Percentiles rank a stretch among this genome's conserved stretches.
Evolutionary conservation across 2,113 vertebrate genomes (phyloP).

Genomic region (Polypterus senegalus): DNA sequence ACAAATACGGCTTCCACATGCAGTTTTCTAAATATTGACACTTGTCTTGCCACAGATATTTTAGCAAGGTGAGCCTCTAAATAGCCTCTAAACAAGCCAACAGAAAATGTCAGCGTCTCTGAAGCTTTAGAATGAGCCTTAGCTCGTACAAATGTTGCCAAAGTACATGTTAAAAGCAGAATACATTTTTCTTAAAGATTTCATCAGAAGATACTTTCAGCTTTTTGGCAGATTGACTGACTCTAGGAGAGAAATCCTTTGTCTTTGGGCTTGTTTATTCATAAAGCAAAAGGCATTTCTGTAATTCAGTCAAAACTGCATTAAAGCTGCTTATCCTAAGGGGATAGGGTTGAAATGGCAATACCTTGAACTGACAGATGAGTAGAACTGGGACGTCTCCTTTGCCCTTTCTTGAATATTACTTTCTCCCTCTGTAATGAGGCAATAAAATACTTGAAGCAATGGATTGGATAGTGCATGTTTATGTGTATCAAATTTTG

Average conservation of each 20-base stretch:
- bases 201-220: neutral
- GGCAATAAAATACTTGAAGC: neutral
- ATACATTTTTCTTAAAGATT: neutral
- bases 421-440: neutral
- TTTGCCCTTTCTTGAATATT: constrained; percentile 3
- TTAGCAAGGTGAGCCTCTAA: too few species aligned
- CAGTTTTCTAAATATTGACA: too few species aligned
- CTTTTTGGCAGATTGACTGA: neutral
- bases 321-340: neutral
- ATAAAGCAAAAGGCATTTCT: constrained; percentile 1
- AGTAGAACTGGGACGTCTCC: constrained; percentile 3
- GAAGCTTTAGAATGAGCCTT: too few species aligned
- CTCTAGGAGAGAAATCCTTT: neutral
- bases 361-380: constrained; percentile 6
- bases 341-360: constrained; percentile 3
- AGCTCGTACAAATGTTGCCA: too few species aligned
- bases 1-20: too few species aligned
- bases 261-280: neutral
- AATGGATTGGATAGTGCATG: constrained; percentile 1
- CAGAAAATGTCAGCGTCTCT: too few species aligned
- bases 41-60: too few species aligned
- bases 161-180: neutral
- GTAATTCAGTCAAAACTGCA: constrained; percentile 6
- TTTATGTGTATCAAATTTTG: constrained; percentile 2
- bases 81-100: too few species aligned